Percentiles rank a stretch among this genome's conserved stretches.
Evolutionary conservation across 1,140 invertebrate species (phyloP).

Genomic region (Drosophila funebris): DNA sequence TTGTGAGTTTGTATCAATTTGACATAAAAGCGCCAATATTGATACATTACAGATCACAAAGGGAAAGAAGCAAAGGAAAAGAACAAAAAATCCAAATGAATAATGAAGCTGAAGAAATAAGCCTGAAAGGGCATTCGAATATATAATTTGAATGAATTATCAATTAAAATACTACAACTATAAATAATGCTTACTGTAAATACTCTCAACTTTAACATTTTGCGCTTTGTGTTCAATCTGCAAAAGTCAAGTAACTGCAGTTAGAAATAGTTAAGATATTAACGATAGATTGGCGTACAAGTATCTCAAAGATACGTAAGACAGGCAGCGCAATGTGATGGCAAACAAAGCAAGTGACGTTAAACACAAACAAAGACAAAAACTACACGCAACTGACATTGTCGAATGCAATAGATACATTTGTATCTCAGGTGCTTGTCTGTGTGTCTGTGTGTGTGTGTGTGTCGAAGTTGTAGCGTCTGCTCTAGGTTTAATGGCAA

Average conservation of each 20-base stretch:
- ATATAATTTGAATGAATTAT: background rate
- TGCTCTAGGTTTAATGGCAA: constrained; percentile 76
- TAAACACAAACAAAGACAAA: constrained; percentile 52
- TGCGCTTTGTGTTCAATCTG: background rate
- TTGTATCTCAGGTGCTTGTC: constrained; percentile 46
- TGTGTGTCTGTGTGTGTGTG: constrained; percentile 34
- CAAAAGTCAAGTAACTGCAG: background rate
- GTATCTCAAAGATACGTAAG: constrained; percentile 40
- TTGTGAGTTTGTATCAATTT: constrained; percentile 26
- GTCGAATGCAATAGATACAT: constrained; percentile 56
- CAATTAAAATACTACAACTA: background rate
- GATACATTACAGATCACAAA: constrained; percentile 53
- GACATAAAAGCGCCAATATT: constrained; percentile 74
- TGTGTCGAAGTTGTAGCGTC: constrained; percentile 47
- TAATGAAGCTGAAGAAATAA: constrained; percentile 5
- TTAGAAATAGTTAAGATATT: constrained; percentile 9
- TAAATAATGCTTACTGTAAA: background rate
- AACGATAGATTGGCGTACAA: constrained; percentile 7
- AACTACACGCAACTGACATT: constrained; percentile 49
- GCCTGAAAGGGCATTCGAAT: background rate
- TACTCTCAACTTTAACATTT: background rate
- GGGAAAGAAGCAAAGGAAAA: background rate
- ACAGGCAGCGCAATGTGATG: constrained; percentile 16
- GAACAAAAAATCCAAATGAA: constrained; percentile 8
- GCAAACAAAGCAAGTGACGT: constrained; percentile 54